Evolutionary conservation across 2,797 vertebrate species (phyloP).

Genomic region (Sardinella longiceps): DNA sequence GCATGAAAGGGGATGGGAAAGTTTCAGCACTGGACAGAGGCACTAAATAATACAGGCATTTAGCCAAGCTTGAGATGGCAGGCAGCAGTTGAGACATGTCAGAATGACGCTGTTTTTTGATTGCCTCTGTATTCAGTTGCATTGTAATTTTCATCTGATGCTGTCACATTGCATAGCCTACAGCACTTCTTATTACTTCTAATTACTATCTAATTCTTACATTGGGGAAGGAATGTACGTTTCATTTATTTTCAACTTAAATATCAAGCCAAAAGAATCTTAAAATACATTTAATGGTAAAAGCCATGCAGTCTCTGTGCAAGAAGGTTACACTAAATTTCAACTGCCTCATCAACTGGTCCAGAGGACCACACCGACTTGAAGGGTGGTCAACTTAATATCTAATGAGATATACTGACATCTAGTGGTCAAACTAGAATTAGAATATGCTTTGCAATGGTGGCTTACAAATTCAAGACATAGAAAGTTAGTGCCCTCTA

Average conservation of each 20-base stretch:
- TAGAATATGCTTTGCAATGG: background rate
- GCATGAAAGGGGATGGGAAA: background rate
- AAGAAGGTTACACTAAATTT: background rate
- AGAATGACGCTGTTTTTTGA: background rate
- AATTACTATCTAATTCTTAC: background rate
- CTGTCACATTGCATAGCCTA: background rate
- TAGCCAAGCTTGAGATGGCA: background rate
- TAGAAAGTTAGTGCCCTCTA: background rate
- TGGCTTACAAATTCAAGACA: background rate
- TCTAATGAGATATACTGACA: slow-evolving; percentile 54
- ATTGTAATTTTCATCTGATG: background rate
- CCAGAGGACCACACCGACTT: background rate
- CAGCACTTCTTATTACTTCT: no score
- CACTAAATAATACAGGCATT: background rate
- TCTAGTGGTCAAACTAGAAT: slow-evolving; percentile 56
- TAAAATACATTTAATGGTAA: background rate
- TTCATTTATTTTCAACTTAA: background rate
- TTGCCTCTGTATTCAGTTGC: background rate
- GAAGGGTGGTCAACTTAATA: slow-evolving; percentile 1
- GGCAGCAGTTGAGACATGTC: no score
- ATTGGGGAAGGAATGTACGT: background rate
- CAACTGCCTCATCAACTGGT: background rate
- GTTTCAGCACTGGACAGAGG: background rate
- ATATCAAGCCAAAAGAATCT: background rate
- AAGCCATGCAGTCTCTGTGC: background rate